These are phyloP conservation scores for Ceratosolen fusciceps DNA, from an alignment of 1,140 invertebrate genomes.

Conservation along the genomic window DNA sequence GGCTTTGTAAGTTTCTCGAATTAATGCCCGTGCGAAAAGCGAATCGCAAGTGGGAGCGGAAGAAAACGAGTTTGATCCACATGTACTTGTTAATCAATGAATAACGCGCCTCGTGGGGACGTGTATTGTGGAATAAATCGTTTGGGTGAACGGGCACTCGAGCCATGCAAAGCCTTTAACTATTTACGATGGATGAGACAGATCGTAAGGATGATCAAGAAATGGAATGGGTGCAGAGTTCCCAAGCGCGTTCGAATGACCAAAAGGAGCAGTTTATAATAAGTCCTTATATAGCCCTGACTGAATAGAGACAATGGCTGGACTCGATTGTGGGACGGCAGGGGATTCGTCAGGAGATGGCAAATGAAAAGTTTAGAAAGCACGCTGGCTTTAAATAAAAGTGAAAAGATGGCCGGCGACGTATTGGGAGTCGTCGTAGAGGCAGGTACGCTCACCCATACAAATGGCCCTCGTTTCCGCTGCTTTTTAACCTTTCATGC, in stretches of 20 bases:
- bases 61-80: slow-evolving; percentile 34
- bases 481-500: not conserved
- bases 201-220: too few relatives aligned
- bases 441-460: not conserved
- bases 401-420: not conserved
- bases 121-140: too few relatives aligned
- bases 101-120: not conserved
- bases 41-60: not conserved
- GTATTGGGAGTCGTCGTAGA: not conserved
- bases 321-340: too few relatives aligned
- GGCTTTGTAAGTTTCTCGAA: not conserved
- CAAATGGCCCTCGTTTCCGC: slow-evolving; percentile 3
- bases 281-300: too few relatives aligned
- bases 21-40: slow-evolving; percentile 1
- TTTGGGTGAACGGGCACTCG: too few relatives aligned
- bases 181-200: too few relatives aligned
- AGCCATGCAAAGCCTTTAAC: too few relatives aligned
- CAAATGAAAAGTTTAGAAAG: not conserved
- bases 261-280: too few relatives aligned
- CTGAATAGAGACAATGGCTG: too few relatives aligned
- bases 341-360: not conserved
- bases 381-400: not conserved
- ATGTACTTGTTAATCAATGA: not conserved
- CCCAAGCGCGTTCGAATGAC: too few relatives aligned
- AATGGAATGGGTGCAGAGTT: too few relatives aligned